Evolutionary conservation across 2,888 invertebrate genomes (phyloP).

Genomic region (Gryllus longicercus): DNA sequence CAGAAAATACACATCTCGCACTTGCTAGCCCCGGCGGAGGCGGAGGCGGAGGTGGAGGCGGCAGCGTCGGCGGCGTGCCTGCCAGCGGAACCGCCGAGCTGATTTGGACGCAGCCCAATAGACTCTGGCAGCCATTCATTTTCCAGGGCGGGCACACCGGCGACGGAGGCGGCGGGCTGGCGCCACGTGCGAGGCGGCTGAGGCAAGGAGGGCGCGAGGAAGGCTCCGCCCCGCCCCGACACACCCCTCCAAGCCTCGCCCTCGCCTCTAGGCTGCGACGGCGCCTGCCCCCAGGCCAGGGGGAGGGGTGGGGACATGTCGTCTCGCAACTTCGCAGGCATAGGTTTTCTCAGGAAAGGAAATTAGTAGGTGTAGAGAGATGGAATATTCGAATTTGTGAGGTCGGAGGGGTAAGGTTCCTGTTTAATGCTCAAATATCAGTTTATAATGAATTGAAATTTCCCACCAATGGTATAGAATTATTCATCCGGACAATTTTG

Average conservation of each 20-base stretch:
- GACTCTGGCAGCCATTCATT: conserved; percentile 17
- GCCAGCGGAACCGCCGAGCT: conserved; percentile 17
- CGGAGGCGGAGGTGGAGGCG: neutral
- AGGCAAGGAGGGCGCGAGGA: neutral
- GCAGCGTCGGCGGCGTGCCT: neutral
- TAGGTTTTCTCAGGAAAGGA: neutral
- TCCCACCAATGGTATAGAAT: neutral
- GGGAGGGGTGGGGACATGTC: neutral
- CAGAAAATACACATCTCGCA: conserved; percentile 17
- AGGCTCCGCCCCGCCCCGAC: neutral
- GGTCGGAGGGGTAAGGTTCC: neutral
- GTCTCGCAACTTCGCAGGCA: neutral
- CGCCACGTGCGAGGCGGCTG: neutral
- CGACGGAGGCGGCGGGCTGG: neutral
- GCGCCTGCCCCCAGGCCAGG: no score
- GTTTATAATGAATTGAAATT: neutral
- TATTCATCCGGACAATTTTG: neutral
- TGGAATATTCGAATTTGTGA: neutral
- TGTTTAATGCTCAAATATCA: neutral
- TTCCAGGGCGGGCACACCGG: neutral
- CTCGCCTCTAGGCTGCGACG: no score
- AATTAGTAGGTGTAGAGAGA: neutral
- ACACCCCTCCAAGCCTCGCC: neutral
- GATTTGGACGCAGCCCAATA: conserved; percentile 10
- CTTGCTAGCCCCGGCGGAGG: neutral